Conservation (phyloP, 2,888 invertebrate genomes). For the Brachypalpus laphriformis region DNA sequence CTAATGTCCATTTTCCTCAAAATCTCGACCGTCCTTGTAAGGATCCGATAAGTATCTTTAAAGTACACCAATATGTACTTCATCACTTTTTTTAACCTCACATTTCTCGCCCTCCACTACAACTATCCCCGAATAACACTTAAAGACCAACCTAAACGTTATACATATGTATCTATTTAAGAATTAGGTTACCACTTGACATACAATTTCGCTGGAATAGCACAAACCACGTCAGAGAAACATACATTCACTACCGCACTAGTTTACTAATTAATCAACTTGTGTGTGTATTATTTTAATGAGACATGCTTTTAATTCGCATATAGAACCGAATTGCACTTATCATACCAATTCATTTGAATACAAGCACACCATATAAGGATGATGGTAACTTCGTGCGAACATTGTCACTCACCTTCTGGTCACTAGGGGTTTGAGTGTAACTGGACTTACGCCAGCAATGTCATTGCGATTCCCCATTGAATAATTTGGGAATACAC, state of each 20-base stretch:
- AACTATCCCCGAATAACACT: not conserved
- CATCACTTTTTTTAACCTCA: not conserved
- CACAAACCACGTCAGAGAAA: not conserved
- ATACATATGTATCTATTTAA: not conserved
- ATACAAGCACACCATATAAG: not conserved
- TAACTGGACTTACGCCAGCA: slow-evolving; percentile 44
- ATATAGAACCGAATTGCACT: slow-evolving; percentile 39
- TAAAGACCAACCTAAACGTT: not conserved
- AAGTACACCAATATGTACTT: not conserved
- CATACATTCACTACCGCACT: not conserved
- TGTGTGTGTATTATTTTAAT: slow-evolving; percentile 37
- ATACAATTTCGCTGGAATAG: not conserved
- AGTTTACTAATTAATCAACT: slow-evolving; percentile 50
- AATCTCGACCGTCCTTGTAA: too few species aligned
- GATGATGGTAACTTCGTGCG: slow-evolving; percentile 4
- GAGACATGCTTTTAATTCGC: slow-evolving; percentile 43
- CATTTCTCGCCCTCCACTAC: not conserved
- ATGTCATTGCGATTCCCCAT: slow-evolving; percentile 59
- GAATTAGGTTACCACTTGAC: not conserved
- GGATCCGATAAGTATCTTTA: too few species aligned
- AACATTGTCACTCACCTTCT: not conserved
- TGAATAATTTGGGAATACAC: slow-evolving; percentile 70
- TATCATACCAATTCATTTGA: slow-evolving; percentile 27
- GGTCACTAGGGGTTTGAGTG: slow-evolving; percentile 33
- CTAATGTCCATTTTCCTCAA: too few species aligned